Evolutionary conservation across 2,113 vertebrate species (phyloP), one percentile per base, ranked within the genome.

Genomic region (Hemiprocne comata): DNA sequence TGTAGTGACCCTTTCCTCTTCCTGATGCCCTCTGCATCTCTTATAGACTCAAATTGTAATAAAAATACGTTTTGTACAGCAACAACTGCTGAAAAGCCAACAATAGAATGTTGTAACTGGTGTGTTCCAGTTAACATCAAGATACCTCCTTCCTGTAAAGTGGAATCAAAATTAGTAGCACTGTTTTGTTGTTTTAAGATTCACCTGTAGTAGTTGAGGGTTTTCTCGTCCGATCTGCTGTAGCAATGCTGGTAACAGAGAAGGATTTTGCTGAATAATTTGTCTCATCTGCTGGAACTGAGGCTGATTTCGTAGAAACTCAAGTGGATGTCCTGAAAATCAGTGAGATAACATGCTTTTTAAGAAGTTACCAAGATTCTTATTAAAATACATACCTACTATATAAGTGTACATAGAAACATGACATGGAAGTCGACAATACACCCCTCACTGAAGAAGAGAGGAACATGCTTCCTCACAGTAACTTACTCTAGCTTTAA

Each of bases 231-330:
- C 99, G 79, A 99, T 99, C 95, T 99, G 99, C 93, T 99, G 99
- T 95, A 99, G 97, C 90, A 99, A 96, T 18, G 99, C 98, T 3
- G 99, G 99, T 79, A 99, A 98, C 93, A 99, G 95, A 73, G 99
- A 98, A 33, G 99, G 99, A 89, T 99, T 99, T 98, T 99, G 99
- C 94, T 99, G 99, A 97, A 99, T 99, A 97, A 99, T 98, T 97
- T 99, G 99, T 95, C 99, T 98, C 99, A 99, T 99, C 94, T 99
- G 98, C 60, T 99, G 99, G 95, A 99, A 99, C 94, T 99, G 99
- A 75, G 99, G 99, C 96, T 99, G 99, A 97, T 98, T 99, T 95
- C 99, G 97, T 89, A 99, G 98, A 98, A 99, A 99, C 97, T 98
- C 99, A 97, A 99, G 97, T 14, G 99, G 99, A 96, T 99, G 99